Conservation (phyloP, 2,888 invertebrate genomes). For the Ischnura elegans region DNA sequence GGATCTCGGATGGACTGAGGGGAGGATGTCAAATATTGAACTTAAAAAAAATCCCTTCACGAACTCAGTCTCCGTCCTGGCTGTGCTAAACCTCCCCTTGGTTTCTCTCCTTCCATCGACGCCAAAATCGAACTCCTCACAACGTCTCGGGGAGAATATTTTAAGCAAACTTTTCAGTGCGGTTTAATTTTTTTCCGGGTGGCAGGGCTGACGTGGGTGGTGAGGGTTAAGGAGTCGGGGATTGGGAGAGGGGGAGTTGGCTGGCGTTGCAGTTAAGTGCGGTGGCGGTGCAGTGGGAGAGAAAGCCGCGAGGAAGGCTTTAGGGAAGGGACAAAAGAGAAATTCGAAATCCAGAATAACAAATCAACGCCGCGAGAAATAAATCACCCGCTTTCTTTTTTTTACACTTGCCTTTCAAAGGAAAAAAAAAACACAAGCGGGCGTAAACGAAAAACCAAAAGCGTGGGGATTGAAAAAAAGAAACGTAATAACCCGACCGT, state of each 20-base stretch:
- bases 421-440: background rate
- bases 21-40: slow-evolving; percentile 15
- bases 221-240: background rate
- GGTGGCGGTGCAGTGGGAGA: background rate
- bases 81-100: background rate
- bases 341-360: slow-evolving; percentile 27
- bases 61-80: background rate
- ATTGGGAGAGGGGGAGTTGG: background rate
- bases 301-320: background rate
- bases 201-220: background rate
- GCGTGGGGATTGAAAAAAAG: background rate
- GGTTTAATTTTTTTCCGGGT: background rate
- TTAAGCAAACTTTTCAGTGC: background rate
- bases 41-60: background rate
- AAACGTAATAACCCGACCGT: background rate
- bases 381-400: background rate
- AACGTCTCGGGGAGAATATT: slow-evolving; percentile 28
- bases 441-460: background rate
- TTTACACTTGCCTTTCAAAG: background rate
- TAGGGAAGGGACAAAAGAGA: background rate
- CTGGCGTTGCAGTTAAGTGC: background rate
- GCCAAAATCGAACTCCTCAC: background rate
- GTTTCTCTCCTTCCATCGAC: background rate
- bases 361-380: slow-evolving; percentile 34
- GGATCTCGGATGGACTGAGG: background rate